Percentiles rank a stretch among this genome's conserved stretches.
These are phyloP conservation scores for Netelia virgata DNA, from an alignment of 2,888 invertebrate genomes.

Conservation along the genomic window DNA sequence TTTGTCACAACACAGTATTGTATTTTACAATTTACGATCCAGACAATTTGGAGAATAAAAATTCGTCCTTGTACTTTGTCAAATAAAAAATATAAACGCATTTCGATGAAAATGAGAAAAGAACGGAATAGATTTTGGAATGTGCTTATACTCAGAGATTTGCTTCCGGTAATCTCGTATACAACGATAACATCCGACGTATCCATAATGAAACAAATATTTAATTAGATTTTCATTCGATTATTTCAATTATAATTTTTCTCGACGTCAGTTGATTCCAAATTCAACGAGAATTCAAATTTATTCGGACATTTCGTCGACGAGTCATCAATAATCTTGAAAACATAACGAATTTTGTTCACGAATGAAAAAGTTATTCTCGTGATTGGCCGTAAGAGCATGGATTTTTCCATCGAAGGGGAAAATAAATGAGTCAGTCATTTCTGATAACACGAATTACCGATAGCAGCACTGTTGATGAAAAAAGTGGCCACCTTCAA, in stretches of 20 bases:
- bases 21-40: constrained; percentile 62
- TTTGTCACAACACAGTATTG: constrained; percentile 60
- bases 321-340: no score
- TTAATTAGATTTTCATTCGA: not conserved
- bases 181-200: not conserved
- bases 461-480: not conserved
- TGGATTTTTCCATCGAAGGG: not conserved
- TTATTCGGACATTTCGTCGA: not conserved
- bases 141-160: constrained; percentile 32
- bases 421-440: not conserved
- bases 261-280: not conserved
- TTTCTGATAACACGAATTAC: not conserved
- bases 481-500: not conserved
- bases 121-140: constrained; percentile 46
- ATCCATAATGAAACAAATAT: not conserved
- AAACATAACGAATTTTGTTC: no score
- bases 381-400: no score
- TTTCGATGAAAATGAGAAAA: constrained; percentile 10
- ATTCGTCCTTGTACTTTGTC: constrained; percentile 13
- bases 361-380: no score
- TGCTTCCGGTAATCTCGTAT: constrained; percentile 6
- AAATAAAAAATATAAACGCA: constrained; percentile 37
- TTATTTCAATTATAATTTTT: not conserved
- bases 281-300: not conserved
- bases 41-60: constrained; percentile 52